Percentiles rank a stretch among this genome's conserved stretches.
These are phyloP conservation scores for Capreolus pygargus DNA, from an alignment of 2,113 vertebrate genomes.

Conservation along the genomic window DNA sequence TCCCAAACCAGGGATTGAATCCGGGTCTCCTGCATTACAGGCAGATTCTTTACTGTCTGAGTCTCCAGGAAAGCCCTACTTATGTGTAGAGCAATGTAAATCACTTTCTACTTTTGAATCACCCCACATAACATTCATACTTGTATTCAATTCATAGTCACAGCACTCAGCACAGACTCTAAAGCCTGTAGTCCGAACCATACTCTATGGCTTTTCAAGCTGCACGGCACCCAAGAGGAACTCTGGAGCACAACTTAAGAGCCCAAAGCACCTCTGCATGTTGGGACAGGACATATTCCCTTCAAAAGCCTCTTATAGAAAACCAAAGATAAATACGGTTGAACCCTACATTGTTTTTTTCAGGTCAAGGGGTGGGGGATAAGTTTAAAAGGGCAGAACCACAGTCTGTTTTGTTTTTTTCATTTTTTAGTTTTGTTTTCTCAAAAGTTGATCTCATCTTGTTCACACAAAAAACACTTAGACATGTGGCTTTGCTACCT, in stretches of 20 bases:
- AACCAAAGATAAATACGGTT: neutral
- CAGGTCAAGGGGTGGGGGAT: neutral
- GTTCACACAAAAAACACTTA: neutral
- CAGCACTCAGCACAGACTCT: neutral
- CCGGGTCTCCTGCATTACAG: neutral
- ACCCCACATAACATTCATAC: neutral
- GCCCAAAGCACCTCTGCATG: neutral
- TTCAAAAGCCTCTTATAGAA: constrained; percentile 1
- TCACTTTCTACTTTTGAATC: neutral
- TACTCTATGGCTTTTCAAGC: neutral
- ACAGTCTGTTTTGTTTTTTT: neutral
- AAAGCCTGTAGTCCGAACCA: neutral
- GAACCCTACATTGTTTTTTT: neutral
- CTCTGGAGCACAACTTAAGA: neutral
- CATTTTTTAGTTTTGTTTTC: neutral
- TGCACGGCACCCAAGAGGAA: neutral
- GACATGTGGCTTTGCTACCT: neutral
- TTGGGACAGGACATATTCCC: neutral
- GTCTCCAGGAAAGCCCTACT: neutral
- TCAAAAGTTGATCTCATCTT: neutral
- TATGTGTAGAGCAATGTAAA: neutral
- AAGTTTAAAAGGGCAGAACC: neutral
- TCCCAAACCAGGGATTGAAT: neutral
- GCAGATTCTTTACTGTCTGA: neutral
- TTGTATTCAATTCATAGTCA: neutral